Percentiles rank a stretch among this genome's conserved stretches.
Conservation (phyloP, 2,113 vertebrate species). For the Podarcis muralis region DNA sequence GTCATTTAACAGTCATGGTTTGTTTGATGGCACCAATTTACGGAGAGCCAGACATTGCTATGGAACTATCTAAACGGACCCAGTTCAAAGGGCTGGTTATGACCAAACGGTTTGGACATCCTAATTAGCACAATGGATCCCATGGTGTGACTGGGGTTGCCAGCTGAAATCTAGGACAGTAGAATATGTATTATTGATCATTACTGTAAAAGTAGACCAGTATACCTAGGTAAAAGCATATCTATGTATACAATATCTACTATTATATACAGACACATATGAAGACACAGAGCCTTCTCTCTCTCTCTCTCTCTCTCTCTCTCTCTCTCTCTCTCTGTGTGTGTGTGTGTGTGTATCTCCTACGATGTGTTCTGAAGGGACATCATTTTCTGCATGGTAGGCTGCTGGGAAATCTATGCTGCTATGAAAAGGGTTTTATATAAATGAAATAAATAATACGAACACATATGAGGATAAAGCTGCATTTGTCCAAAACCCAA, state of each 20-base stretch:
- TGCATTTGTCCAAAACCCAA: background rate
- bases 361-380: background rate
- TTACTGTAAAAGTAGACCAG: background rate
- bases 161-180: background rate
- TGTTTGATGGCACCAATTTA: constrained; percentile 48
- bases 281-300: too few species aligned
- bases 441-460: background rate
- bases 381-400: background rate
- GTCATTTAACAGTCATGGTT: constrained; percentile 39
- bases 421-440: background rate
- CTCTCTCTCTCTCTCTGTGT: too few species aligned
- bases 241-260: background rate
- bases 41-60: constrained; percentile 55
- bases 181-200: background rate
- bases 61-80: constrained; percentile 41
- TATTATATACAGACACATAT: too few species aligned
- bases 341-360: background rate
- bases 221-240: background rate
- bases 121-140: background rate
- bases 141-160: background rate
- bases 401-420: background rate
- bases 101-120: too few species aligned
- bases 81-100: background rate
- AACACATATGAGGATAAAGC: background rate
- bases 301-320: too few species aligned